Evolutionary conservation across 2,797 vertebrate genomes (phyloP), one percentile per base, ranked within the genome.

Genomic region (Silurus aristotelis): DNA sequence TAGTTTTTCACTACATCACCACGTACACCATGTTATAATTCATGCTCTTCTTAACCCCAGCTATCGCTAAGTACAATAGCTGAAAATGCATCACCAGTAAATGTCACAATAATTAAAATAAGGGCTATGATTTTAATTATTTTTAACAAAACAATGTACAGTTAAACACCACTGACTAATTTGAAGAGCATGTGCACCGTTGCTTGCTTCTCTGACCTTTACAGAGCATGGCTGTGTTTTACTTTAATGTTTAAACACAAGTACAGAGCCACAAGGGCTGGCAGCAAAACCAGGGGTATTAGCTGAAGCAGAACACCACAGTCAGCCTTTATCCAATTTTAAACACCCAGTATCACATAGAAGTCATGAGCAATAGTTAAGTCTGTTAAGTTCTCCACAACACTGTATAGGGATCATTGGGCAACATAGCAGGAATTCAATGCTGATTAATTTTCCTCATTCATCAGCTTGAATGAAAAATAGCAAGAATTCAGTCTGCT

Each of bases 171-270:
- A 38, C 38, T 38, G 38, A 38, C 38, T 38, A 38, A 38, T 38
- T 38, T 43, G 83, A n/a, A 66, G 56, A 22, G 25, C 17, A 9
- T 63, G 48, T 31, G 38, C 66, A 71, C 20, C 13, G 84, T 27
- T 48, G 15, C 68, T 75, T 60, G 84, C 77, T 52, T 77, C 48
- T 66, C 67, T 85, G 84, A 81, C 84, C 79, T 81, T 81, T 81
- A 72, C 67, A 81, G n/a, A 73, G 78, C 60, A 55, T 66, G 75
- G 60, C 84, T 85, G 31, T 73, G 77, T 85, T 78, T 84, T 79
- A 84, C 56, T 38, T 25, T 78, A 38, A 66, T 60, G 64, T 70
- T 83, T 83, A 73, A 83, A 83, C 68, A 63, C 56, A 83, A 83
- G 79, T 25, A 83, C 82, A 63, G 75, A 20, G 83, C 64, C 63